A percentile compares a stretch with the other conserved stretches of the same genome.
Evolutionary conservation across 2,888 invertebrate species (phyloP).

Genomic region (Doris montereyensis): DNA sequence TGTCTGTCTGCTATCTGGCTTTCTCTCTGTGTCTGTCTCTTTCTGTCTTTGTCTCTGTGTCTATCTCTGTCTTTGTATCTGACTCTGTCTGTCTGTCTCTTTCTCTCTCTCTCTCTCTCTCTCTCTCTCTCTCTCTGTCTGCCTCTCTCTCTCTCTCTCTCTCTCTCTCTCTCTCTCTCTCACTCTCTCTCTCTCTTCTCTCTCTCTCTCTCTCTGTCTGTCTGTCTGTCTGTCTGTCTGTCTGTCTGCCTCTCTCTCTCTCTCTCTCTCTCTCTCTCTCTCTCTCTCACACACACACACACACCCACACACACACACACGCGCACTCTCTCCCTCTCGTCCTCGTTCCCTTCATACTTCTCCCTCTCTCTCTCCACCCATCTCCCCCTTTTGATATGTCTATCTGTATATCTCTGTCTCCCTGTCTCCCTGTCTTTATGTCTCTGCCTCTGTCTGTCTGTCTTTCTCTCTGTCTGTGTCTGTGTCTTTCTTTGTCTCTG

Average conservation of each 20-base stretch:
- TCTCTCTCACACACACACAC: slow-evolving; percentile 8
- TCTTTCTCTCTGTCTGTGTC: not conserved
- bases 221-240: slow-evolving; percentile 23
- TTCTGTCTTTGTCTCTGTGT: too few species aligned
- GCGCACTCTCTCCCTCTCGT: too few species aligned
- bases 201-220: not conserved
- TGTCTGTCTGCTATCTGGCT: too few species aligned
- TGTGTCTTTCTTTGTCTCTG: slow-evolving; percentile 1
- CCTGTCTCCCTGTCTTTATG: slow-evolving; percentile 1
- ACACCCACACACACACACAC: too few species aligned
- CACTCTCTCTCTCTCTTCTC: not conserved
- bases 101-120: not conserved
- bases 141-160: too few species aligned
- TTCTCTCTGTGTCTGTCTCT: too few species aligned
- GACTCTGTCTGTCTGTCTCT: too few species aligned
- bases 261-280: slow-evolving; percentile 17
- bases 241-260: too few species aligned
- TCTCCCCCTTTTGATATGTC: not conserved
- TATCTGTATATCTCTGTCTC: slow-evolving; percentile 3
- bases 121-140: too few species aligned
- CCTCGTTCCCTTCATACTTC: not conserved
- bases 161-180: not conserved
- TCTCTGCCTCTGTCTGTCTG: not conserved
- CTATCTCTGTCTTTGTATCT: too few species aligned
- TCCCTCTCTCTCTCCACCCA: not conserved